Conservation (phyloP, 1,140 invertebrate genomes). For the Thaumetopoea pityocampa region DNA sequence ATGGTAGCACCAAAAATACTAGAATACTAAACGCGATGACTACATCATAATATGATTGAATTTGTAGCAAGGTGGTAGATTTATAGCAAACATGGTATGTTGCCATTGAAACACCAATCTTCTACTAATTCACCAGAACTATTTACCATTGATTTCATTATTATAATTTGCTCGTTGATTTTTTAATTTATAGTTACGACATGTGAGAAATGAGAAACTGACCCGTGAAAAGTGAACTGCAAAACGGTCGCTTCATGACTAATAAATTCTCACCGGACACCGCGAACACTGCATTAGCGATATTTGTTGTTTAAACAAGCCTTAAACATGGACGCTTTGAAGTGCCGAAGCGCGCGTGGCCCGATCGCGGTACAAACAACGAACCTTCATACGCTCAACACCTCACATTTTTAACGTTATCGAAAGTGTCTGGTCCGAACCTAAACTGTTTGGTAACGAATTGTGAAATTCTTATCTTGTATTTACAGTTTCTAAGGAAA, state of each 20-base stretch:
- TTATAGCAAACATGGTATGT: too few relatives aligned
- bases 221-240: background rate
- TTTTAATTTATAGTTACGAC: conserved; percentile 3
- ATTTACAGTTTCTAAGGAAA: conserved; percentile 21
- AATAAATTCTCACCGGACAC: conserved; percentile 14
- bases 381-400: conserved; percentile 48
- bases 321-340: conserved; percentile 42
- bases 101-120: too few relatives aligned
- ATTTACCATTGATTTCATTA: background rate
- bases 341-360: conserved; percentile 45
- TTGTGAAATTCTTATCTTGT: conserved; percentile 31
- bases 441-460: conserved; percentile 32
- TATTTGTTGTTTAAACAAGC: conserved; percentile 44
- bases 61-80: too few relatives aligned
- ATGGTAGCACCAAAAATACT: too few relatives aligned
- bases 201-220: conserved; percentile 1
- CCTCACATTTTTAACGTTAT: conserved; percentile 55
- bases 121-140: background rate
- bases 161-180: background rate
- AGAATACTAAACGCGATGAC: too few relatives aligned
- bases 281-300: conserved; percentile 37
- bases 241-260: conserved; percentile 6
- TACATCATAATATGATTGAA: too few relatives aligned
- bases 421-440: conserved; percentile 32
- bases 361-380: conserved; percentile 54